Evolutionary conservation across 2,797 vertebrate species (phyloP).

Genomic region (Anomalospiza imberbis): DNA sequence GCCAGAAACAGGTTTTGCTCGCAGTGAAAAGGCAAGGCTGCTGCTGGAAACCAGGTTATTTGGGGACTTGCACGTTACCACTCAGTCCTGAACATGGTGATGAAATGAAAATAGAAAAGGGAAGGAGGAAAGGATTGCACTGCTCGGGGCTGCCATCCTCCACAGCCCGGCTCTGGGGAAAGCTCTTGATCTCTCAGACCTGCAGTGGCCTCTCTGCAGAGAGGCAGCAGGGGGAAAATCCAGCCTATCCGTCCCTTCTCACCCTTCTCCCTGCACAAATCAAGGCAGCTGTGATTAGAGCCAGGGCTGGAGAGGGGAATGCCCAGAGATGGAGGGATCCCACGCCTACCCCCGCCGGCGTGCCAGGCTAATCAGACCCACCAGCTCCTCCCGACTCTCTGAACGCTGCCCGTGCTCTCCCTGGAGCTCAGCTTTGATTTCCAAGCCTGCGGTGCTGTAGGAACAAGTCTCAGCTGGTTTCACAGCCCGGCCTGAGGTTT

Average conservation of each 20-base stretch:
- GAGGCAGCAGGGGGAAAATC: neutral
- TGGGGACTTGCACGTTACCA: neutral
- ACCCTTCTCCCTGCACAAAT: rapidly evolving
- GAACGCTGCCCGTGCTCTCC: neutral
- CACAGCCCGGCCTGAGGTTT: neutral
- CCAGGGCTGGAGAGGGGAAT: neutral
- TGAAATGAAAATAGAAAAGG: neutral
- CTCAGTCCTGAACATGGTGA: neutral
- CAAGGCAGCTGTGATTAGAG: neutral
- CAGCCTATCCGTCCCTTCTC: neutral
- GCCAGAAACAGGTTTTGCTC: neutral
- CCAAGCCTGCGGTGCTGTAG: neutral
- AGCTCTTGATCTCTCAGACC: neutral
- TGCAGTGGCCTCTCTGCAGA: neutral
- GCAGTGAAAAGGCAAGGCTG: neutral
- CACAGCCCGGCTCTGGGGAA: neutral
- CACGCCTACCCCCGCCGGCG: rapidly evolving
- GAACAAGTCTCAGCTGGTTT: constrained; percentile 6
- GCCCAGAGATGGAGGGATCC: neutral
- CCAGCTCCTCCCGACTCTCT: neutral
- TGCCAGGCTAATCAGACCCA: neutral
- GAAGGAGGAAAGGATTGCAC: neutral
- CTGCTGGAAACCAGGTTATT: neutral
- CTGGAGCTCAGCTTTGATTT: constrained; percentile 2
- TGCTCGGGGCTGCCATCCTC: rapidly evolving